Conservation (phyloP, 2,888 invertebrate genomes). For the Cyclophora punctaria region DNA sequence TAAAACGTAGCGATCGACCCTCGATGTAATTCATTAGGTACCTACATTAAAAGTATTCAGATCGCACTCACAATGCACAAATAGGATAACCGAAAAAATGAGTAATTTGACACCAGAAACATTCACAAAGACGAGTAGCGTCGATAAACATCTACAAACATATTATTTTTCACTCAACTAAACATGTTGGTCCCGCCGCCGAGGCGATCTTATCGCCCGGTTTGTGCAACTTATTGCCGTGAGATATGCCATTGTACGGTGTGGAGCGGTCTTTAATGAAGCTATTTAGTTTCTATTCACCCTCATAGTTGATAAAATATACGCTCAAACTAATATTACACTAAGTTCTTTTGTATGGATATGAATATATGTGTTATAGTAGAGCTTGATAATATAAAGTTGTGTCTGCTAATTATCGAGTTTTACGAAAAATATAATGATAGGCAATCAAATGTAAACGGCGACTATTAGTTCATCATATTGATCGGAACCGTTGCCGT, state of each 20-base stretch:
- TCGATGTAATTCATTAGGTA: slow-evolving; percentile 5
- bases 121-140: slow-evolving; percentile 32
- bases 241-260: slow-evolving; percentile 31
- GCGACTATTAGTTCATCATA: too few species aligned
- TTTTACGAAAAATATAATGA: too few species aligned
- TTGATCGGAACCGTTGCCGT: too few species aligned
- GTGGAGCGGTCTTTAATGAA: slow-evolving; percentile 29
- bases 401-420: too few species aligned
- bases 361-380: too few species aligned
- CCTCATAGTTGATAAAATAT: not conserved
- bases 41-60: slow-evolving; percentile 15
- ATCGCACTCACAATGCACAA: slow-evolving; percentile 15
- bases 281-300: slow-evolving; percentile 8
- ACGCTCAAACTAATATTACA: too few species aligned
- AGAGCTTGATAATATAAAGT: too few species aligned
- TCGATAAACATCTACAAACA: slow-evolving; percentile 60
- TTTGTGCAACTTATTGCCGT: slow-evolving; percentile 45
- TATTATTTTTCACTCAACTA: slow-evolving; percentile 69
- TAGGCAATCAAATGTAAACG: too few species aligned
- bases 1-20: too few species aligned
- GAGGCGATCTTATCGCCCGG: slow-evolving; percentile 30
- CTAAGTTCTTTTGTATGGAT: too few species aligned
- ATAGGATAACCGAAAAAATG: slow-evolving; percentile 22
- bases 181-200: slow-evolving; percentile 29
- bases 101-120: slow-evolving; percentile 39